A percentile compares a stretch with the other conserved stretches of the same genome.
Conservation (phyloP, 2,888 invertebrate species). For the Hedychridium roseum region DNA sequence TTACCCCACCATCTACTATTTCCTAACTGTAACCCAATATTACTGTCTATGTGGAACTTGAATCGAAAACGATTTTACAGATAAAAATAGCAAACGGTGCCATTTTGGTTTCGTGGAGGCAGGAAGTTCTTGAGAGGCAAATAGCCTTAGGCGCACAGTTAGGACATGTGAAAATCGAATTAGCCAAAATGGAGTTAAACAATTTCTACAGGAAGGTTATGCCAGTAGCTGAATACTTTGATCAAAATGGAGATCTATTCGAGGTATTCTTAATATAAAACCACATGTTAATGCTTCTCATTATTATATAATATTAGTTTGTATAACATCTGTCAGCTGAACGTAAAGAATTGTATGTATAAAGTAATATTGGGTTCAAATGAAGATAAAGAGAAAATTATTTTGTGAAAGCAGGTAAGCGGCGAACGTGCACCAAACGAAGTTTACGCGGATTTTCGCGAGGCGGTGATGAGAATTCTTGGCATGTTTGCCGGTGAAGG, state of each 20-base stretch:
- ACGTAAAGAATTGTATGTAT: too few species aligned
- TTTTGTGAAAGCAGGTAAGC: too few species aligned
- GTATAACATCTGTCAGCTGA: background rate
- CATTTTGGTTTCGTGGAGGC: conserved; percentile 86
- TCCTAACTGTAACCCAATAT: background rate
- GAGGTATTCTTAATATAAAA: conserved; percentile 65
- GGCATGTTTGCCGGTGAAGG: conserved; percentile 62
- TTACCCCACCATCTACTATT: background rate
- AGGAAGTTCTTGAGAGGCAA: conserved; percentile 85
- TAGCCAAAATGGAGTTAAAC: conserved; percentile 87
- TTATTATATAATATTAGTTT: too few species aligned
- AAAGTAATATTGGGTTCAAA: too few species aligned
- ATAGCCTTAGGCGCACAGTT: conserved; percentile 90
- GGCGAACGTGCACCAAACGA: conserved; percentile 87
- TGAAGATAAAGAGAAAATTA: too few species aligned
- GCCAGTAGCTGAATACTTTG: conserved; percentile 91
- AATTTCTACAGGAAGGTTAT: conserved; percentile 90
- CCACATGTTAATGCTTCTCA: background rate
- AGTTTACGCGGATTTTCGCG: conserved; percentile 86
- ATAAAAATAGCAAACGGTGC: conserved; percentile 89
- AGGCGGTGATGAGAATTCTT: conserved; percentile 79
- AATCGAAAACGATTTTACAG: conserved; percentile 64
- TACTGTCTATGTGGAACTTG: too few species aligned
- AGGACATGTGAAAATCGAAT: conserved; percentile 83
- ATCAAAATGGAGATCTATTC: conserved; percentile 81